phyloP scores from a whole-genome alignment of 1,140 invertebrate genomes.

The Lasaia peninsularis region DNA sequence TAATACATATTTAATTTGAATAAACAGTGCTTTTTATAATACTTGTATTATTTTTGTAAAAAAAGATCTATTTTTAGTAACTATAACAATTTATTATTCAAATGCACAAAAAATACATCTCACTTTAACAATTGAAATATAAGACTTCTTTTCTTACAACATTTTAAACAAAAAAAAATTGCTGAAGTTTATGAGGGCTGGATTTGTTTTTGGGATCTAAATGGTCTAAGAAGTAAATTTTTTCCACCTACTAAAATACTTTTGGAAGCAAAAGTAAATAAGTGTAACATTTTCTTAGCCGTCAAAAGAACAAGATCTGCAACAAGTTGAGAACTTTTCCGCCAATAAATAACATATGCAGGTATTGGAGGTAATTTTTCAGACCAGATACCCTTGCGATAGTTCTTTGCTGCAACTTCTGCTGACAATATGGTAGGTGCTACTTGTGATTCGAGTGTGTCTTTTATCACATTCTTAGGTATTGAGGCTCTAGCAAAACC shows the following conservation, averaged over 20 bases:
- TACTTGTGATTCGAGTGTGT: constrained; percentile 60
- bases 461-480: constrained; percentile 49
- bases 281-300: constrained; percentile 40
- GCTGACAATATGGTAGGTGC: constrained; percentile 55
- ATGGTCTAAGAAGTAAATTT: constrained; percentile 44
- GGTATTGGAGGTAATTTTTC: constrained; percentile 58
- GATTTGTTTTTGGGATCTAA: constrained; percentile 43
- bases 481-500: constrained; percentile 63
- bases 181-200: constrained; percentile 46
- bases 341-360: constrained; percentile 53
- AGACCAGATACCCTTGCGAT: constrained; percentile 62
- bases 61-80: neutral
- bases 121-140: neutral
- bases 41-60: constrained; percentile 18
- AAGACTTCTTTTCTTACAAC: neutral
- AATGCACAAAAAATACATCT: neutral
- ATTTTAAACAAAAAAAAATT: neutral
- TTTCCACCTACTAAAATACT: constrained; percentile 54
- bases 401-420: constrained; percentile 51
- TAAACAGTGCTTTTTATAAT: constrained; percentile 73
- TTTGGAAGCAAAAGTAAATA: constrained; percentile 42
- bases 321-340: constrained; percentile 49
- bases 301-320: constrained; percentile 37
- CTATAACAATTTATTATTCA: constrained; percentile 4
- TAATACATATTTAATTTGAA: constrained; percentile 75